Conservation (phyloP, 2,113 vertebrate species). For the Hypomesus transpacificus region DNA sequence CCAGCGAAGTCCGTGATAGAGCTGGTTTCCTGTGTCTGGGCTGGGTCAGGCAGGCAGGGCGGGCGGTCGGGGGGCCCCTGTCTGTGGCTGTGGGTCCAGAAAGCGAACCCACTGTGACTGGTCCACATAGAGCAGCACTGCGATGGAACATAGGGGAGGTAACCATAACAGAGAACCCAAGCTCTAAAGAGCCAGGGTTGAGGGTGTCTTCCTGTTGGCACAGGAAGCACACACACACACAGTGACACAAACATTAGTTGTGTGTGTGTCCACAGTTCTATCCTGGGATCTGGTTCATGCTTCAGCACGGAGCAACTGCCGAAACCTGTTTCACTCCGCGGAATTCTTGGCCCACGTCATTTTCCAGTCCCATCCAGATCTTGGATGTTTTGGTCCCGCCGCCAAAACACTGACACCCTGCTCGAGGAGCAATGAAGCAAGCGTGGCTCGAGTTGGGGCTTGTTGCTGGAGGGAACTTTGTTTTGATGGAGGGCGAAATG, state of each 20-base stretch:
- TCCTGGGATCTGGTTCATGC: conserved; percentile 30
- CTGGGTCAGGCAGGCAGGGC: conserved; percentile 20
- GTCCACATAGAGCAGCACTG: conserved; percentile 49
- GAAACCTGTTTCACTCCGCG: conserved; percentile 12
- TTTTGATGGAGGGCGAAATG: conserved; percentile 39
- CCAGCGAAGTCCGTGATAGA: conserved; percentile 46
- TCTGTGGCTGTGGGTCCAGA: conserved; percentile 9
- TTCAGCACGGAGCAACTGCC: conserved; percentile 11
- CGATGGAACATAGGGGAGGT: conserved; percentile 59
- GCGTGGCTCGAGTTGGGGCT: conserved; percentile 25
- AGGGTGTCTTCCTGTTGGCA: conserved; percentile 52
- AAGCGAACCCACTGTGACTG: conserved; percentile 46
- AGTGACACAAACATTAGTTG: too few species aligned
- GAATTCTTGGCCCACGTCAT: neutral
- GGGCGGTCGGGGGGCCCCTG: neutral
- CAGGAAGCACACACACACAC: too few species aligned
- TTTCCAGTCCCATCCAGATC: neutral
- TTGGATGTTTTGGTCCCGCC: neutral
- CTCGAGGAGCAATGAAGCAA: neutral
- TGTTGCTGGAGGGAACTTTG: conserved; percentile 36
- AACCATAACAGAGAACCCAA: conserved; percentile 60
- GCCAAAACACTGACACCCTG: neutral
- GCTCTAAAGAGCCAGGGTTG: conserved; percentile 29
- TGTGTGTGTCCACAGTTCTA: conserved; percentile 19
- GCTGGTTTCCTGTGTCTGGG: conserved; percentile 50